phyloP scores from a whole-genome alignment of 2,113 vertebrate genomes.

The Ascaphus truei region DNA sequence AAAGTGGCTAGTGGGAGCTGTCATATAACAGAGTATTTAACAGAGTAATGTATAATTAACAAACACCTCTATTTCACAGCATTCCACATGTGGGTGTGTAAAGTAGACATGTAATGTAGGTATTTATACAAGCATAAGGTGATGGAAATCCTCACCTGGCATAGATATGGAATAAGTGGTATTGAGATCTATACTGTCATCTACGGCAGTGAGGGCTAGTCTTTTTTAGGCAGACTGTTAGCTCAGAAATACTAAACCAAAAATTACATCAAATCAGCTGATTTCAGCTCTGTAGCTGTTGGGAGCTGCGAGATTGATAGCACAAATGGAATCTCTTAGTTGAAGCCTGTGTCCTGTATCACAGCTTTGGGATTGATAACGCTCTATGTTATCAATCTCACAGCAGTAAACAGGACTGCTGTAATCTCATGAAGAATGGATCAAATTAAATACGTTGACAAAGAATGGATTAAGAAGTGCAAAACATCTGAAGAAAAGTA shows the following conservation, averaged over 20 bases:
- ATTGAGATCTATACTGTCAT: slow-evolving; percentile 47
- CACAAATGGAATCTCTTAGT: slow-evolving; percentile 65
- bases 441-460: slow-evolving; percentile 71
- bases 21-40: slow-evolving; percentile 7
- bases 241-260: slow-evolving; percentile 65
- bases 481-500: slow-evolving; percentile 50
- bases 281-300: slow-evolving; percentile 61
- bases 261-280: slow-evolving; percentile 63
- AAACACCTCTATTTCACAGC: background rate
- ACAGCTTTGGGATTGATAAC: slow-evolving; percentile 71
- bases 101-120: slow-evolving; percentile 32
- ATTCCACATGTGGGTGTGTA: background rate
- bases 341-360: slow-evolving; percentile 65
- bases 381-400: slow-evolving; percentile 61
- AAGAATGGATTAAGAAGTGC: slow-evolving; percentile 70
- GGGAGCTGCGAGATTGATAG: slow-evolving; percentile 66
- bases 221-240: slow-evolving; percentile 65
- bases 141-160: slow-evolving; percentile 25
- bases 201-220: slow-evolving; percentile 58
- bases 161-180: slow-evolving; percentile 39
- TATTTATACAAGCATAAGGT: slow-evolving; percentile 27
- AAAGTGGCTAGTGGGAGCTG: slow-evolving; percentile 23
- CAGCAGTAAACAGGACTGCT: slow-evolving; percentile 65
- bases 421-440: slow-evolving; percentile 66
- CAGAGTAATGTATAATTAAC: slow-evolving; percentile 17